A percentile compares a stretch with the other conserved stretches of the same genome.
phyloP scores from a whole-genome alignment of 2,888 invertebrate genomes.

The Neoascia interrupta region DNA sequence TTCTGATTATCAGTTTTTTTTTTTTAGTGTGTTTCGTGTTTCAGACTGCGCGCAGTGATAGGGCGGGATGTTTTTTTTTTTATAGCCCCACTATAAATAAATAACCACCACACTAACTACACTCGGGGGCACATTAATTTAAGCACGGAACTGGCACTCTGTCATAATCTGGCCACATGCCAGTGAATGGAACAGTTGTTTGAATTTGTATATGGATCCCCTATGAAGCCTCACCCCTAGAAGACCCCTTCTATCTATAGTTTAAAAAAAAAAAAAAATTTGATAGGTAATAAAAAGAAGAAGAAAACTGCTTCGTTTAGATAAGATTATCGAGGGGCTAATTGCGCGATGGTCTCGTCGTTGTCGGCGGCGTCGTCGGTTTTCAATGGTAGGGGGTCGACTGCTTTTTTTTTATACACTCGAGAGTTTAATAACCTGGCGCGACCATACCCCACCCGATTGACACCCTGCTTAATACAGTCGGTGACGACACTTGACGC shows the following conservation, averaged over 20 bases:
- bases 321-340: conserved; percentile 59
- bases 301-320: conserved; percentile 40
- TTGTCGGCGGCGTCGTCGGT: not conserved
- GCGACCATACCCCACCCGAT: not conserved
- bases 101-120: too few relatives aligned
- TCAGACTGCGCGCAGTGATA: not conserved
- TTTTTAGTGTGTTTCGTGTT: too few relatives aligned
- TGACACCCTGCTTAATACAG: not conserved
- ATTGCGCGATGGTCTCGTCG: conserved; percentile 24
- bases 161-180: conserved; percentile 61
- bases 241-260: not conserved
- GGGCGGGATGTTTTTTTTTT: not conserved
- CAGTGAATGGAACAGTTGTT: conserved; percentile 24
- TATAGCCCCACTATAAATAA: conserved; percentile 37
- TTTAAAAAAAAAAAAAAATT: too few relatives aligned
- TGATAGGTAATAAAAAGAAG: conserved; percentile 40
- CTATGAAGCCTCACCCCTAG: not conserved
- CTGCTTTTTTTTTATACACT: too few relatives aligned
- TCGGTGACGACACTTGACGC: conserved; percentile 1
- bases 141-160: conserved; percentile 39
- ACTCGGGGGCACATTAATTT: conserved; percentile 43
- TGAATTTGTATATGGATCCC: too few relatives aligned
- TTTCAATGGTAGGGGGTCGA: not conserved
- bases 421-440: conserved; percentile 24
- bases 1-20: conserved; percentile 18